phyloP scores from a whole-genome alignment of 2,113 vertebrate species.

The Cisticola juncidis region DNA sequence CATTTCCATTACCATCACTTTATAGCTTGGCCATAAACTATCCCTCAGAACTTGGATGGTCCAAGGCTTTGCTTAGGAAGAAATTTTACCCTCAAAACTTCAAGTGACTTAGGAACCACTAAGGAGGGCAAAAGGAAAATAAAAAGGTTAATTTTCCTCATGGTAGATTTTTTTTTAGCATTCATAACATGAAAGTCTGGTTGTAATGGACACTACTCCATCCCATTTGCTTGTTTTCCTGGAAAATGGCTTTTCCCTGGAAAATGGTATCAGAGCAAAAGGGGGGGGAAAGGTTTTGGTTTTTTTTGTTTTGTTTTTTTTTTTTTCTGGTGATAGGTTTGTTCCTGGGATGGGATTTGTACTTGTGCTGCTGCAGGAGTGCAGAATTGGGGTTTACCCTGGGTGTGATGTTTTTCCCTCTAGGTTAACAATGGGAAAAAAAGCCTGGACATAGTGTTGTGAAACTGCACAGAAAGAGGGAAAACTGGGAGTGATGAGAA shows the following conservation, averaged over 20 bases:
- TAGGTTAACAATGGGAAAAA: not conserved
- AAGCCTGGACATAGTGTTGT: accelerated
- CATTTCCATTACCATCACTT: not conserved
- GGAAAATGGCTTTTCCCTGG: not conserved
- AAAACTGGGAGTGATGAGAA: not conserved
- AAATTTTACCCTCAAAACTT: not conserved
- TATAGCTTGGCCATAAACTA: not conserved
- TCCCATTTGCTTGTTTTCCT: not conserved
- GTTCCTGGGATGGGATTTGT: not conserved
- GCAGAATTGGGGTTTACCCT: not conserved
- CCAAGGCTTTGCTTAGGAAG: not conserved
- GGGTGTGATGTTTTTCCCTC: not conserved
- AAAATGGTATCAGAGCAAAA: not conserved
- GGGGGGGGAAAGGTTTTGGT: not conserved
- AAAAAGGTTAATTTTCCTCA: not conserved
- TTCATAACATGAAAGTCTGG: too few species aligned
- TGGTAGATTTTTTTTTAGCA: not conserved
- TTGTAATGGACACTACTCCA: too few species aligned
- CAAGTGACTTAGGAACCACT: not conserved
- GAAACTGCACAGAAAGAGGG: not conserved
- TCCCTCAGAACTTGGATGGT: not conserved
- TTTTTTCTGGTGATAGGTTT: not conserved
- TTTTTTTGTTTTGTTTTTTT: not conserved
- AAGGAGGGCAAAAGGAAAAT: not conserved
- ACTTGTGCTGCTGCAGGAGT: not conserved